Conservation (phyloP, 2,888 invertebrate genomes). For the Callyntrura sp. region DNA sequence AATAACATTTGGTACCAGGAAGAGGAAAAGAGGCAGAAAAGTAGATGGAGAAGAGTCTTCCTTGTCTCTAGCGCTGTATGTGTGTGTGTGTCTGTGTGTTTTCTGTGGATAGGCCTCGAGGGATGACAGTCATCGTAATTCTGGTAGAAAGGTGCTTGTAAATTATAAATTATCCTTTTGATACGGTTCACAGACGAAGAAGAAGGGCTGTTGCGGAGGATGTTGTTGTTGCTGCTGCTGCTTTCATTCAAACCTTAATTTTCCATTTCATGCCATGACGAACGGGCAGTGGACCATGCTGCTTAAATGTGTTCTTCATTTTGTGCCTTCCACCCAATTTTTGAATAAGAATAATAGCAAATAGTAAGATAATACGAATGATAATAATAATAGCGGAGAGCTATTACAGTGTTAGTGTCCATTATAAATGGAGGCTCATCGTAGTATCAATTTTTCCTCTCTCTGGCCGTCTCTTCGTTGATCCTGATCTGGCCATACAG, state of each 20-base stretch:
- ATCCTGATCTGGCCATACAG: not conserved
- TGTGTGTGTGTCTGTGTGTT: conserved; percentile 31
- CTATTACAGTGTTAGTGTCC: not conserved
- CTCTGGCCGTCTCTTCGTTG: not conserved
- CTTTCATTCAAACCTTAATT: conserved; percentile 70
- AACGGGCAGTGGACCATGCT: conserved; percentile 72
- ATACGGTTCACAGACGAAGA: conserved; percentile 72
- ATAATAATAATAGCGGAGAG: not conserved
- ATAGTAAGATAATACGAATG: not conserved
- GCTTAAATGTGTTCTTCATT: conserved; percentile 2
- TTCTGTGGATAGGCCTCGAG: conserved; percentile 73
- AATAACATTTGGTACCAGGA: not conserved
- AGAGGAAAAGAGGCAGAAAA: conserved; percentile 46
- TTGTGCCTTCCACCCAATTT: conserved; percentile 28
- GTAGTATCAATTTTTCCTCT: not conserved
- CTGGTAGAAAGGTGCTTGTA: conserved; percentile 78
- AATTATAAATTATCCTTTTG: conserved; percentile 80
- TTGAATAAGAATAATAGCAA: conserved; percentile 37
- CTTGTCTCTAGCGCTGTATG: not conserved
- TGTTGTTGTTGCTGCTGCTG: conserved; percentile 33
- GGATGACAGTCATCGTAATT: conserved; percentile 77
- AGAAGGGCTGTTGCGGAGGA: not conserved
- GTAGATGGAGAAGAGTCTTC: conserved; percentile 10
- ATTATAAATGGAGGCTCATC: not conserved
- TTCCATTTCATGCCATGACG: conserved; percentile 75